Evolutionary conservation across 2,797 vertebrate genomes (phyloP).

Genomic region (Hydrophis major): DNA sequence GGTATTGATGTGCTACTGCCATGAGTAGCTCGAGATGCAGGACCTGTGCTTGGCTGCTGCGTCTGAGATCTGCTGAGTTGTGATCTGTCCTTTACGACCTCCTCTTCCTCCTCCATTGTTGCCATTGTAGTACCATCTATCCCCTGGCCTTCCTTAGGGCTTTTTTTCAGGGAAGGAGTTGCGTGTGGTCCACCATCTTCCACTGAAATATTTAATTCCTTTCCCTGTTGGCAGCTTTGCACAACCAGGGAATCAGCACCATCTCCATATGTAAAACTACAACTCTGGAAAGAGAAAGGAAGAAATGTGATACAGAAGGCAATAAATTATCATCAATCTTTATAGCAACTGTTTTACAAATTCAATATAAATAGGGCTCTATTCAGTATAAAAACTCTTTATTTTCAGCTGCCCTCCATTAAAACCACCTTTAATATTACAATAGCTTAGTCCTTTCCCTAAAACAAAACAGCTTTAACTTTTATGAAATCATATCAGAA

Average conservation of each 20-base stretch:
- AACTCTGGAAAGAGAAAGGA: conserved; percentile 70
- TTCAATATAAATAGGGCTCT: not conserved
- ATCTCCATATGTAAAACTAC: conserved; percentile 69
- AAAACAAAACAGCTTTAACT: not conserved
- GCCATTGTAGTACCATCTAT: conserved; percentile 64
- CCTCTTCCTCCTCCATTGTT: conserved; percentile 70
- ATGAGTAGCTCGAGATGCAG: conserved; percentile 81
- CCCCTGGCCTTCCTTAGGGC: conserved; percentile 67
- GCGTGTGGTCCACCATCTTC: conserved; percentile 71
- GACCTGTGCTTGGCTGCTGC: conserved; percentile 91
- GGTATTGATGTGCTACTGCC: conserved; percentile 83
- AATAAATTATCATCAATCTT: not conserved
- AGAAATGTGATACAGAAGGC: not conserved
- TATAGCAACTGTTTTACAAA: not conserved
- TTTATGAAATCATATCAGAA: not conserved
- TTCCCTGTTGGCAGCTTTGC: conserved; percentile 70
- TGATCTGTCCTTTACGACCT: conserved; percentile 64
- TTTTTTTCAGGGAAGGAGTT: conserved; percentile 69
- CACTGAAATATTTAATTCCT: conserved; percentile 74
- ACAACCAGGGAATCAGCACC: conserved; percentile 68
- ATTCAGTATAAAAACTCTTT: not conserved
- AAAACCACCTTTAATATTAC: not conserved
- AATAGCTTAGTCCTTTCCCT: not conserved
- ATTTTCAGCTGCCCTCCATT: not conserved
- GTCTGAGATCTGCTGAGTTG: conserved; percentile 74